These are phyloP conservation scores for Phyllotreta cruciferae DNA, from an alignment of 2,888 invertebrate genomes.

Conservation along the genomic window DNA sequence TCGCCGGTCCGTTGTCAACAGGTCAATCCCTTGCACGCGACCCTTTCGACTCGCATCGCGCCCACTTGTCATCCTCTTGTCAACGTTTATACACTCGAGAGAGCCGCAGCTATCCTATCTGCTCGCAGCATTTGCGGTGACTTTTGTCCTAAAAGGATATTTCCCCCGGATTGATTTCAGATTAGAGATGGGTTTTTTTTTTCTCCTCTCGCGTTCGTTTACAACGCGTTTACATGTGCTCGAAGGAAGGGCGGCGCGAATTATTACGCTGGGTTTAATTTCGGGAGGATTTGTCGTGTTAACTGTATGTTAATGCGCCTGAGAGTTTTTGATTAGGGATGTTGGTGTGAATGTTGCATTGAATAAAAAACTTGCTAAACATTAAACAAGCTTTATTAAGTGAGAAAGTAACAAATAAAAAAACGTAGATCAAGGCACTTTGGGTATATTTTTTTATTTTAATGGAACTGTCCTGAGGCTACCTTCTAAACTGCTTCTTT, in stretches of 20 bases:
- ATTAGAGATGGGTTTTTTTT: slow-evolving; percentile 24
- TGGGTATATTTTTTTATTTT: too few relatives aligned
- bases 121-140: slow-evolving; percentile 34
- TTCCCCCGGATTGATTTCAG: slow-evolving; percentile 28
- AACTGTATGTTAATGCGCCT: background rate
- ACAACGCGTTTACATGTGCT: slow-evolving; percentile 25
- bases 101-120: slow-evolving; percentile 22
- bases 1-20: slow-evolving; percentile 45
- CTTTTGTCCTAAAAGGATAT: slow-evolving; percentile 32
- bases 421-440: too few relatives aligned
- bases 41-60: slow-evolving; percentile 31
- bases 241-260: slow-evolving; percentile 15
- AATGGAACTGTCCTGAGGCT: background rate
- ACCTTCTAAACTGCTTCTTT: slow-evolving; percentile 5
- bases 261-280: too few relatives aligned
- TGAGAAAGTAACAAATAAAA: too few relatives aligned
- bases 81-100: slow-evolving; percentile 38
- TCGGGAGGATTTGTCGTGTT: too few relatives aligned
- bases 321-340: slow-evolving; percentile 8
- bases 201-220: too few relatives aligned
- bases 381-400: too few relatives aligned
- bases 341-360: background rate
- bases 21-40: slow-evolving; percentile 42
- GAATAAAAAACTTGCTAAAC: too few relatives aligned
- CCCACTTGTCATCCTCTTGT: slow-evolving; percentile 40